Evolutionary conservation across 2,888 invertebrate genomes (phyloP).

Genomic region (Podabrus alpinus): DNA sequence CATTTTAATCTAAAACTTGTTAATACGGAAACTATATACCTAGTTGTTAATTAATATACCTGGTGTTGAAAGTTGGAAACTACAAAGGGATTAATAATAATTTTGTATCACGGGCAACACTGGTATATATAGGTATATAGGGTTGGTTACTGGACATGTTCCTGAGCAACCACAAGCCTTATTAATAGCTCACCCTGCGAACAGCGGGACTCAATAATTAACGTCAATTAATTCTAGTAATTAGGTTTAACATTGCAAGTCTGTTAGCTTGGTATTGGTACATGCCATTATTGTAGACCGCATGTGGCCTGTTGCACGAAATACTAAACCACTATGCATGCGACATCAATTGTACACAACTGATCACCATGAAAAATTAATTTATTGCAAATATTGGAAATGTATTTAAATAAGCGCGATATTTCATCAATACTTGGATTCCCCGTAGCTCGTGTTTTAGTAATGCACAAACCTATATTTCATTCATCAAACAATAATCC

Average conservation of each 20-base stretch:
- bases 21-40: neutral
- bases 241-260: constrained; percentile 52
- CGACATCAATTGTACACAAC: constrained; percentile 37
- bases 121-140: neutral
- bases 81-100: constrained; percentile 6
- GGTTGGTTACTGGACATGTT: constrained; percentile 27
- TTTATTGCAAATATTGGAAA: constrained; percentile 6
- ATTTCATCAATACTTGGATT: neutral
- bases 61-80: neutral
- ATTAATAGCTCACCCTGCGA: constrained; percentile 49
- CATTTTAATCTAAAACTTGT: neutral
- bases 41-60: neutral
- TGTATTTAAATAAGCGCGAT: neutral
- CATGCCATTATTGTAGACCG: constrained; percentile 44
- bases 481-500: neutral
- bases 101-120: neutral
- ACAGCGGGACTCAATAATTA: constrained; percentile 51
- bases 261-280: constrained; percentile 45
- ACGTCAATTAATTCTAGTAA: constrained; percentile 55
- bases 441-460: neutral
- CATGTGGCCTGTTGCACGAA: constrained; percentile 42
- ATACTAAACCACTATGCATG: constrained; percentile 38
- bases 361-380: constrained; percentile 19
- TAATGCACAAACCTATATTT: neutral
- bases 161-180: constrained; percentile 42